phyloP scores from a whole-genome alignment of 1,140 invertebrate species.

The Drosophila kurseongensis region DNA sequence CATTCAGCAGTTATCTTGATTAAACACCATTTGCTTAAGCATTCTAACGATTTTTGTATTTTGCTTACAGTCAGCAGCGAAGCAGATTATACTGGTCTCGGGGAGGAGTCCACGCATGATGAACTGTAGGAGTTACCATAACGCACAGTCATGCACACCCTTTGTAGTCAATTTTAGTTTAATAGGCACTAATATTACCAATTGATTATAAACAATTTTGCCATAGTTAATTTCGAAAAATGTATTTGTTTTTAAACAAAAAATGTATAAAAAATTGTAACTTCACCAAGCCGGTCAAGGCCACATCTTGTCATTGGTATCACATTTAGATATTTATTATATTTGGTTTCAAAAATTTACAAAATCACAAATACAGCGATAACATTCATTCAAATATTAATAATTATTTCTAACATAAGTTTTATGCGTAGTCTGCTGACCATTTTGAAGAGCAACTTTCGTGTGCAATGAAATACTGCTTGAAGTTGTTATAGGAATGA shows the following conservation, averaged over 20 bases:
- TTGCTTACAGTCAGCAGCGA: conserved; percentile 51
- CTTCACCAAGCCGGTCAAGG: not conserved
- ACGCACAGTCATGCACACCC: conserved; percentile 18
- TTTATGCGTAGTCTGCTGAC: not conserved
- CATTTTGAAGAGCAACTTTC: conserved; percentile 3
- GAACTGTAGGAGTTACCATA: conserved; percentile 46
- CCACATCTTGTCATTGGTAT: conserved; percentile 17
- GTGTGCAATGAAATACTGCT: conserved; percentile 54
- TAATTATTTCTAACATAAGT: conserved; percentile 10
- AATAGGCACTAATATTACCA: conserved; percentile 36
- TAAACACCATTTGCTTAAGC: conserved; percentile 17
- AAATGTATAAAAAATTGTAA: not conserved
- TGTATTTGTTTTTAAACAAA: not conserved
- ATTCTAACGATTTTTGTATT: conserved; percentile 51
- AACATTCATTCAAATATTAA: conserved; percentile 24
- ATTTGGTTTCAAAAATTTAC: conserved; percentile 50
- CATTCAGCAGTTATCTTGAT: conserved; percentile 43
- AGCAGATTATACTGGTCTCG: conserved; percentile 3
- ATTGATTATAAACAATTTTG: conserved; percentile 27
- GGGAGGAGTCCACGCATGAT: conserved; percentile 25
- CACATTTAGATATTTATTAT: conserved; percentile 51
- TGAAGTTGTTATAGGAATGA: conserved; percentile 36
- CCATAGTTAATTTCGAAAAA: conserved; percentile 23
- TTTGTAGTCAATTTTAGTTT: conserved; percentile 71
- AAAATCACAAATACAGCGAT: conserved; percentile 51